Evolutionary conservation across 1,140 invertebrate species (phyloP), one percentile per base, ranked within the genome.

Genomic region (Atta texana): DNA sequence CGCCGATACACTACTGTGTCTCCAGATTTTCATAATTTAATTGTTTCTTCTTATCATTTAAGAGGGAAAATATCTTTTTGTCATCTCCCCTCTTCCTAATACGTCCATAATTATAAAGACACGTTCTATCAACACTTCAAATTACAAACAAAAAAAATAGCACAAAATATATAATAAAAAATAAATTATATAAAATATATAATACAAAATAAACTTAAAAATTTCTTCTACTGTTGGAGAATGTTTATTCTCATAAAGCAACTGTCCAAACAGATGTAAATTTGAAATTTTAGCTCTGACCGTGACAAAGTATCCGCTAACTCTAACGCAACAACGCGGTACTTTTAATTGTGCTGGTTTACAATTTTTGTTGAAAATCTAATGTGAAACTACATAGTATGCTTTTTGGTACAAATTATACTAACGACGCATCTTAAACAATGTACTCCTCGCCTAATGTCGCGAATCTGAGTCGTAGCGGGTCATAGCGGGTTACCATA

Each of bases 341-440:
- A 16, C n/a, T 51, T 28, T 84, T 75, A 74, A 84, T 84, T 84
- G 63, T 61, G 74, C 39, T 21, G n/a, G 53, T 57, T 39, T 34
- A n/a, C 18, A 61, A 84, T 84, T 61, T 84, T 84, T 84, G 55
- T 74, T 84, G 28, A 84, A 75, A 75, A 28, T 84, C 34, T 84
- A 84, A 61, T 84, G 39, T 6, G 55, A 44, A 64, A 74, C 39
- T 75, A 61, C n/a, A 49, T 14, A 63, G 28, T 51, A 49, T 61
- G 69, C 24, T 74, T 61, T 74, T 82, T 21, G 55, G 55, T 24
- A 28, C 55, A 74, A 84, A 75, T 84, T 74, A 84, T 44, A 74
- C 39, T 84, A 84, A 84, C 39, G 69, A 74, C 44, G 80, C 24
- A 51, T 84, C 80, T 82, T 74, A 75, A 84, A 84, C 80, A 84